Percentiles rank a stretch among this genome's conserved stretches.
These are phyloP conservation scores for Acholoe squamosa DNA, from an alignment of 2,888 invertebrate genomes.

Conservation along the genomic window DNA sequence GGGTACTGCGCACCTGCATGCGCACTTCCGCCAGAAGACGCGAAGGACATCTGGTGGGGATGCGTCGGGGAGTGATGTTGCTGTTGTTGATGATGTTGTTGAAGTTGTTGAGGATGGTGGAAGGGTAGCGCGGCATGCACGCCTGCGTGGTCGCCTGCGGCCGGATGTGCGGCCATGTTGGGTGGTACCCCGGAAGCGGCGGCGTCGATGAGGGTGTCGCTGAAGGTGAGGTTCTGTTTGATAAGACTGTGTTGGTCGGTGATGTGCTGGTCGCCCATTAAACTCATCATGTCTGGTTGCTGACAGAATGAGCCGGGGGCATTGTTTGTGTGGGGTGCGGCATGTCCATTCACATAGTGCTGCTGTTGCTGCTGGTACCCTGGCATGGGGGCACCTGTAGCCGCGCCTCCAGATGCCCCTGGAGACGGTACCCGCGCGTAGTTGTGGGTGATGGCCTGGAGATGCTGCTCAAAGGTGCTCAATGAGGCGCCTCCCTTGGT, in stretches of 20 bases:
- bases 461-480: conserved; percentile 9
- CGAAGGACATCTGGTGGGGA: conserved; percentile 7
- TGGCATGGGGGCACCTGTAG: neutral
- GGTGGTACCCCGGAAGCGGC: conserved; percentile 3
- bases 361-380: conserved; percentile 40
- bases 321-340: conserved; percentile 38
- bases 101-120: neutral
- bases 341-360: conserved; percentile 8
- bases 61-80: neutral
- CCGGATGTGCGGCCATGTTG: conserved; percentile 41
- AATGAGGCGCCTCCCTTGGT: conserved; percentile 37
- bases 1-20: conserved; percentile 43
- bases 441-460: conserved; percentile 28
- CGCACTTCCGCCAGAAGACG: neutral
- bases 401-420: neutral
- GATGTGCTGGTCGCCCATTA: conserved; percentile 21
- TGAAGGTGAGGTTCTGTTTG: conserved; percentile 45
- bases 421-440: conserved; percentile 4
- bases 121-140: conserved; percentile 13
- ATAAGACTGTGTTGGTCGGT: conserved; percentile 33
- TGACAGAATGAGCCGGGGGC: conserved; percentile 35
- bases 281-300: conserved; percentile 7
- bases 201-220: conserved; percentile 54
- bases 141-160: conserved; percentile 1
- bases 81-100: neutral